A percentile compares a stretch with the other conserved stretches of the same genome.
phyloP scores from a whole-genome alignment of 2,113 vertebrate species.

The Megaptera novaeangliae region DNA sequence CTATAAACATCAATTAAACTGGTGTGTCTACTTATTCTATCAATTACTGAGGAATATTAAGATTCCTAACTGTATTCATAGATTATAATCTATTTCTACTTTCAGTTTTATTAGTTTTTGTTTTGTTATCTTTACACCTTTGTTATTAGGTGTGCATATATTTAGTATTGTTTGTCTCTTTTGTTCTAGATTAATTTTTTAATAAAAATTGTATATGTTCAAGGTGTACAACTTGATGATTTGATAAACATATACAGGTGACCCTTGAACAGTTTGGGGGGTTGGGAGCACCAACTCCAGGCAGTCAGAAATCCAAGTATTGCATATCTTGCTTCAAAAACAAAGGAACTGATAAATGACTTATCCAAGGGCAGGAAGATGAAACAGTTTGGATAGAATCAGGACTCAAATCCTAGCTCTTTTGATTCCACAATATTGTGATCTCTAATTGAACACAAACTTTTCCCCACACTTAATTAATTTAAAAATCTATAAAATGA shows the following conservation, averaged over 20 bases:
- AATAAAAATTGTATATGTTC: neutral
- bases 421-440: neutral
- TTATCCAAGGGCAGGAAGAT: neutral
- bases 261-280: neutral
- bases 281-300: neutral
- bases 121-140: neutral
- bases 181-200: neutral
- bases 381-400: neutral
- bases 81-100: neutral
- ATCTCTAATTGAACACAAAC: neutral
- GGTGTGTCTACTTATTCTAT: neutral
- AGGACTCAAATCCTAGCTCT: neutral
- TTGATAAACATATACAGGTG: neutral
- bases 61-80: neutral
- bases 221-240: neutral
- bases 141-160: neutral
- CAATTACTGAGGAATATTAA: neutral
- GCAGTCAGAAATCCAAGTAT: neutral
- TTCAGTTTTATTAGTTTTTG: neutral
- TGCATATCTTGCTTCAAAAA: neutral
- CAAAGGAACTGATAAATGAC: neutral
- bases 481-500: neutral
- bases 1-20: neutral
- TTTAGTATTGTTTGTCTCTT: neutral
- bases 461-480: neutral